Evolutionary conservation across 2,888 invertebrate species (phyloP).

Genomic region (Balanococcus diminutus): DNA sequence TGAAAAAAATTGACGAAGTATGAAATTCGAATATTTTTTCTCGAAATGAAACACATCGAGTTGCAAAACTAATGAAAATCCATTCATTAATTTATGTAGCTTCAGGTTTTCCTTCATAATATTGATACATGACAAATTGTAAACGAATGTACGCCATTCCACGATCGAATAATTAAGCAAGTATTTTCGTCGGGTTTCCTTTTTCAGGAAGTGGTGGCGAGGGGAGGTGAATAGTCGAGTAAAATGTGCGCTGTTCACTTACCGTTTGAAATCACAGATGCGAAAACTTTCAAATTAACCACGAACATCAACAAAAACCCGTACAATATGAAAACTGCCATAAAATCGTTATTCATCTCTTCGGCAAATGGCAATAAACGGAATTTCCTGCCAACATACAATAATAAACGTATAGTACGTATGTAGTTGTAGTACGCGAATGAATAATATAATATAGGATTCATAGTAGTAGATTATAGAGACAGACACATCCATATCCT

Average conservation of each 20-base stretch:
- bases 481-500: background rate
- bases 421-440: no score
- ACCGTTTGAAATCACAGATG: conserved; percentile 53
- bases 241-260: background rate
- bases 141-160: background rate
- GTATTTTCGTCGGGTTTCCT: background rate
- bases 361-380: background rate
- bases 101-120: background rate
- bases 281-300: conserved; percentile 45
- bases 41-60: background rate
- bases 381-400: background rate
- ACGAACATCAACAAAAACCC: conserved; percentile 24
- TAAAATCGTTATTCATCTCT: conserved; percentile 49
- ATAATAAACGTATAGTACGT: background rate
- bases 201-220: background rate
- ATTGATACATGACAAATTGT: background rate
- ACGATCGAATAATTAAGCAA: background rate
- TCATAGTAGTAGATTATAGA: background rate
- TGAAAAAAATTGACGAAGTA: background rate
- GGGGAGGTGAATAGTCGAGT: background rate
- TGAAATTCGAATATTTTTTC: background rate
- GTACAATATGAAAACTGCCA: conserved; percentile 44
- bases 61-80: background rate
- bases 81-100: background rate
- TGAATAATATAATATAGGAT: no score